Base-by-base conservation (phyloP, 2,797 vertebrate species). In the Bovichtus diacanthus region DNA sequence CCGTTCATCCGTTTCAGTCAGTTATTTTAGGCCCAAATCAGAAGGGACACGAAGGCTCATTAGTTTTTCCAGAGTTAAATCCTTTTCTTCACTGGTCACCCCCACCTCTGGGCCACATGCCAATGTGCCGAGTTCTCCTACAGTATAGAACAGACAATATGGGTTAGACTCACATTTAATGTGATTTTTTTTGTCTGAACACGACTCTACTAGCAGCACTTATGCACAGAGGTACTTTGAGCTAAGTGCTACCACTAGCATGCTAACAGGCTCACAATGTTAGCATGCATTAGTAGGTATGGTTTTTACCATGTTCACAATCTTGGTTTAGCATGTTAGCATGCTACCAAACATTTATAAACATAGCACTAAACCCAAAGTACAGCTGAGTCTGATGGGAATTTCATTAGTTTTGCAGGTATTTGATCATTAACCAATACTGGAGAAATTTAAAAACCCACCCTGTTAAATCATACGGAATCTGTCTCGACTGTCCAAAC, bases 71-170 rank as follows among this genome's bases (percentile, higher is more conserved):
- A 83, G 72, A 83, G 80, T 86, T 64, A 80, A 85, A 88, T 83
- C 90, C 74, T 88, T 69, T 82, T 87, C 85, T 87, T 88, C 85
- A 86, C 76, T 83, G 69, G 84, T 84, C 72, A 51, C 50, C 55
- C 67, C 63, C 66, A 61, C 76, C 60, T 38, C 79, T 83, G 81
- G 86, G 83, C 83, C 69, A 78, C 77, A 67, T 69, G 84, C 71
- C 86, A 74, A 80, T 83, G 81, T 88, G 84, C 83, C 68, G 80
- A 90, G 76, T 69, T 75, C 80, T 90, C 89, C 92, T 93, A 46
- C 29, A 64, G 62, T 27, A 36, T 15, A 53, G 3, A 70, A 86
- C 59, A 89, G 39, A 91, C 46, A 81, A 68, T 25, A 74, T 2
- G 18, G 34, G 77, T 91, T 68, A 87, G 67, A 74, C 12, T 55